These are phyloP conservation scores for Ctenochaetus hawaiiensis DNA, from an alignment of 2,797 vertebrate genomes.

Conservation along the genomic window DNA sequence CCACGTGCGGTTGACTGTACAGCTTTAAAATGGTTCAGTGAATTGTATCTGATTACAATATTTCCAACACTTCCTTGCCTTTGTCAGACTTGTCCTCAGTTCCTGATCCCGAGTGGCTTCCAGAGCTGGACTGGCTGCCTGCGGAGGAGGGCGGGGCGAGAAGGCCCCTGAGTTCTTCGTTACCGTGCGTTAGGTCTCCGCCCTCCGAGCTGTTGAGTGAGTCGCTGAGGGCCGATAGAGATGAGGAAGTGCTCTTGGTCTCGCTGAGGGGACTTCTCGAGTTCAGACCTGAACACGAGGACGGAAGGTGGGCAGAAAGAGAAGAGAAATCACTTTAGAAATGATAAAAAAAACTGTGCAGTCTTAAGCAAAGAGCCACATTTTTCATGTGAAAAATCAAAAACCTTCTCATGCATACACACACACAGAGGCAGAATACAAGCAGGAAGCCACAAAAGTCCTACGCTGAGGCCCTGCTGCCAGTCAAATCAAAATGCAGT, in stretches of 20 bases:
- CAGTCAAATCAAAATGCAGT: conserved; percentile 84
- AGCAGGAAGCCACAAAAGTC: conserved; percentile 47
- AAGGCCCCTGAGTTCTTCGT: conserved; percentile 91
- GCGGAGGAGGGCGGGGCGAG: conserved; percentile 93
- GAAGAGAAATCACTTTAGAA: background rate
- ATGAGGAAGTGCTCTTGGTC: conserved; percentile 97
- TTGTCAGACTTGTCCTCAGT: conserved; percentile 96
- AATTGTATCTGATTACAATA: background rate
- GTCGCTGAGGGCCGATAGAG: conserved; percentile 96
- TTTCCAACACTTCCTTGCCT: conserved; percentile 82
- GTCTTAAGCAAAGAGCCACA: no score
- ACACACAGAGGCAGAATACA: conserved; percentile 32
- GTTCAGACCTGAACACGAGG: conserved; percentile 77
- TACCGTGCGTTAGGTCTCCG: conserved; percentile 90
- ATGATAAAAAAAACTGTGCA: background rate
- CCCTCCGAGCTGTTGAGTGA: conserved; percentile 97
- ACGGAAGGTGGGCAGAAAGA: background rate
- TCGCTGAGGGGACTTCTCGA: conserved; percentile 90
- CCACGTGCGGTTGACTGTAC: no score
- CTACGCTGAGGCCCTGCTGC: conserved; percentile 75
- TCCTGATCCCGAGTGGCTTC: conserved; percentile 89
- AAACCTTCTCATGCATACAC: background rate
- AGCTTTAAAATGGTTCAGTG: background rate
- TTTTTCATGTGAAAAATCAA: background rate
- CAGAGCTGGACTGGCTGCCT: conserved; percentile 92